Conservation (phyloP, 2,888 invertebrate species). For the Noctua pronuba region DNA sequence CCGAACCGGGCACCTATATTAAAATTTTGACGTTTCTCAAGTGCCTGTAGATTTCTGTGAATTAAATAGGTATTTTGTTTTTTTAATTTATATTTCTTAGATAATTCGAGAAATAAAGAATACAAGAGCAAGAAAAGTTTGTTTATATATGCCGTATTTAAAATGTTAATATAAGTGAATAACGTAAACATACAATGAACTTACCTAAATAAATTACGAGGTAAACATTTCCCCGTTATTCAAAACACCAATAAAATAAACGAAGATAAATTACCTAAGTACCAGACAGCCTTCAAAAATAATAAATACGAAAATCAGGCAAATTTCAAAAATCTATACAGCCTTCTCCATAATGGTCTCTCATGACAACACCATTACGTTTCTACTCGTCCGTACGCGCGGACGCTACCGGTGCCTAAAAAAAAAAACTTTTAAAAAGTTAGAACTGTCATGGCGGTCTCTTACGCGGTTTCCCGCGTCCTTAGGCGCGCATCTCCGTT, state of each 20-base stretch:
- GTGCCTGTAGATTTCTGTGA: neutral
- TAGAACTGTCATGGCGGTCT: constrained; percentile 76
- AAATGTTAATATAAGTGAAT: neutral
- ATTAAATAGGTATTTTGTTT: neutral
- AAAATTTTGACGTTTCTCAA: neutral
- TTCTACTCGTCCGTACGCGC: constrained; percentile 47
- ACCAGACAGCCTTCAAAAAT: constrained; percentile 17
- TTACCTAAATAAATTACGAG: neutral
- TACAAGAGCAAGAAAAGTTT: neutral
- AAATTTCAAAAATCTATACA: constrained; percentile 36
- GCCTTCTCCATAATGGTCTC: constrained; percentile 40
- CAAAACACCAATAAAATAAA: constrained; percentile 9
- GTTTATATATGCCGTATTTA: neutral
- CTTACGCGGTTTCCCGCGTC: constrained; percentile 83
- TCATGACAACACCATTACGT: constrained; percentile 67
- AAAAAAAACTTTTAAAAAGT: constrained; percentile 60
- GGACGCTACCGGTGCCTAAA: constrained; percentile 53
- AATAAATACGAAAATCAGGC: constrained; percentile 50
- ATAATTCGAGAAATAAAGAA: neutral
- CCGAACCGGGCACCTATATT: neutral
- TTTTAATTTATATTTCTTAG: neutral
- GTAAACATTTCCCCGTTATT: too few relatives aligned
- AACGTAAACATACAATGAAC: neutral
- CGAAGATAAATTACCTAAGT: neutral
- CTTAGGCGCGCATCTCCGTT: constrained; percentile 81